Conservation (phyloP, 2,113 vertebrate genomes). For the Zootoca vivipara region DNA sequence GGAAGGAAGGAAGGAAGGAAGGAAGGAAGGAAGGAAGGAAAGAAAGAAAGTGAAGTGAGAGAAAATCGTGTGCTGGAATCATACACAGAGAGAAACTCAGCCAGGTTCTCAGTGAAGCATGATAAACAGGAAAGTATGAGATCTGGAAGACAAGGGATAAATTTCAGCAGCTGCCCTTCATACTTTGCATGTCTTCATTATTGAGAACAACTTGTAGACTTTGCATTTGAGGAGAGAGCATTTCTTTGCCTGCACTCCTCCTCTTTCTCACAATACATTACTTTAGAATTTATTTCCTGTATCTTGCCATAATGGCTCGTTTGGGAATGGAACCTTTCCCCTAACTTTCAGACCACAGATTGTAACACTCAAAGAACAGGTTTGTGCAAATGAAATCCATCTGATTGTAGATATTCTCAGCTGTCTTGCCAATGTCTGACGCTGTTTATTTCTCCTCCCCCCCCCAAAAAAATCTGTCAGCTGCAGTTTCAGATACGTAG, state of each 20-base stretch:
- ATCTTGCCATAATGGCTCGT: background rate
- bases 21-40: too few species aligned
- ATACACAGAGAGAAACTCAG: background rate
- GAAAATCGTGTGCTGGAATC: slow-evolving; percentile 8
- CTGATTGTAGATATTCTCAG: slow-evolving; percentile 29
- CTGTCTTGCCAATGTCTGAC: background rate
- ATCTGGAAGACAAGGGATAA: background rate
- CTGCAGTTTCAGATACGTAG: slow-evolving; percentile 17
- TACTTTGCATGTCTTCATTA: slow-evolving; percentile 23
- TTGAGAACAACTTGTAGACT: slow-evolving; percentile 10
- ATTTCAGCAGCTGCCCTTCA: slow-evolving; percentile 2
- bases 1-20: too few species aligned
- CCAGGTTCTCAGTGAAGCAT: background rate
- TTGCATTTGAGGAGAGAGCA: background rate
- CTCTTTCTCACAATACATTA: slow-evolving; percentile 11
- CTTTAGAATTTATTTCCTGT: slow-evolving; percentile 29
- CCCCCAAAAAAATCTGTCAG: slow-evolving; percentile 14
- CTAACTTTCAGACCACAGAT: slow-evolving; percentile 19
- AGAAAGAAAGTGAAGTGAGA: background rate
- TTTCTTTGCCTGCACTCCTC: background rate
- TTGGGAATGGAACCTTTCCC: background rate
- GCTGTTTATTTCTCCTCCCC: slow-evolving; percentile 1
- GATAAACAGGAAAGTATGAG: background rate
- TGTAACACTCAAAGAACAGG: slow-evolving; percentile 23
- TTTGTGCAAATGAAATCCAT: slow-evolving; percentile 27